phyloP scores from a whole-genome alignment of 2,888 invertebrate species.

The Icerya purchasi region DNA sequence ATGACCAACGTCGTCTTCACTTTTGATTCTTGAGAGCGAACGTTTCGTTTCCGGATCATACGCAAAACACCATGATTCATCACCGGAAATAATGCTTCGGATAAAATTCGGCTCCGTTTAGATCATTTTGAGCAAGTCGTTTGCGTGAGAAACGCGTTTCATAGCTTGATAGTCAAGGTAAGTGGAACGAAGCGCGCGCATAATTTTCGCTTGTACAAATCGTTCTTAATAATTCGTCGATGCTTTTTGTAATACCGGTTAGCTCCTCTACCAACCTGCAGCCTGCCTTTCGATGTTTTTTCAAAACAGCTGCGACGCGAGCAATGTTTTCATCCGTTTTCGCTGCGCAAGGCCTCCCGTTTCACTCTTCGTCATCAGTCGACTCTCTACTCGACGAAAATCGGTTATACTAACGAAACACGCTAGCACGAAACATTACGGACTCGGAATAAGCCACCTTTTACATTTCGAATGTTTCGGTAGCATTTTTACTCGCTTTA shows the following conservation, averaged over 20 bases:
- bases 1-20: not conserved
- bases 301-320: too few species aligned
- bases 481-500: too few species aligned
- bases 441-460: too few species aligned
- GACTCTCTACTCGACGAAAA: too few species aligned
- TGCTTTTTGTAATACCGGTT: too few species aligned
- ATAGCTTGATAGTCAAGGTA: not conserved
- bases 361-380: not conserved
- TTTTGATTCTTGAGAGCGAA: not conserved
- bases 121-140: not conserved
- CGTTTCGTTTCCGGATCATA: slow-evolving; percentile 1
- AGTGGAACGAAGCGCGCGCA: too few species aligned
- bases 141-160: not conserved
- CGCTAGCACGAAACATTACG: too few species aligned
- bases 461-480: too few species aligned
- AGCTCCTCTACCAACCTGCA: too few species aligned
- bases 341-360: not conserved
- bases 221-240: not conserved
- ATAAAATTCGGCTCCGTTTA: not conserved
- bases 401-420: too few species aligned
- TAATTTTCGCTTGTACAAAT: not conserved
- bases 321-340: too few species aligned
- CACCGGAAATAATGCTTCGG: not conserved
- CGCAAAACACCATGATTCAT: not conserved
- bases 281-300: too few species aligned